A percentile compares a stretch with the other conserved stretches of the same genome.
These are phyloP conservation scores for Charina bottae DNA, from an alignment of 2,113 vertebrate species.

Conservation along the genomic window DNA sequence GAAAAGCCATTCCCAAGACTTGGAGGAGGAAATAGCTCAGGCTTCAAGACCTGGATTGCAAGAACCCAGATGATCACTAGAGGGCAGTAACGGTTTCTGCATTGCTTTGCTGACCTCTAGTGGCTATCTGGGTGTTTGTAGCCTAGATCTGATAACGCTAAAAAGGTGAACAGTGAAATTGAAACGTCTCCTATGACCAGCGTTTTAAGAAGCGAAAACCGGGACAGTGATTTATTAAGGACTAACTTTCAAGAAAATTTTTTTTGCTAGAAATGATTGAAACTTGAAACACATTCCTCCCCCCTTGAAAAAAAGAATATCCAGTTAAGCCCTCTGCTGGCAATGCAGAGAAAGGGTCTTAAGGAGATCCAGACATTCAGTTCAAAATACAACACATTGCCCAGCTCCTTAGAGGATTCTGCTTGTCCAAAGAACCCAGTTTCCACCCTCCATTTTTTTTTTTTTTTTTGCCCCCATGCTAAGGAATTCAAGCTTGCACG, in stretches of 20 bases:
- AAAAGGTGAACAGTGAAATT: too few relatives aligned
- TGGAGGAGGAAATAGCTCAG: not conserved
- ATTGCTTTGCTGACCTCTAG: too few relatives aligned
- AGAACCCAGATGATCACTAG: too few relatives aligned
- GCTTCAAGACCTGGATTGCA: too few relatives aligned
- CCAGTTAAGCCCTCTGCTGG: not conserved
- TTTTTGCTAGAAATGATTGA: too few relatives aligned
- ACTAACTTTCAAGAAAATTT: too few relatives aligned
- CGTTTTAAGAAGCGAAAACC: too few relatives aligned
- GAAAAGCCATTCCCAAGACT: not conserved
- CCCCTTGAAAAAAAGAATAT: not conserved
- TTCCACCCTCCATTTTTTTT: not conserved
- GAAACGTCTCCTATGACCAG: too few relatives aligned
- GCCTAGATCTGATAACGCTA: too few relatives aligned
- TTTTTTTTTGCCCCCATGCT: constrained; percentile 33
- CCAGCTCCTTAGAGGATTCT: not conserved
- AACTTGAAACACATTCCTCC: not conserved
- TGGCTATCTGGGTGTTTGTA: too few relatives aligned
- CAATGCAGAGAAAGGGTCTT: not conserved
- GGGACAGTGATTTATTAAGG: too few relatives aligned
- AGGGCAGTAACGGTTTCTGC: too few relatives aligned
- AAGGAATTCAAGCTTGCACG: constrained; percentile 52
- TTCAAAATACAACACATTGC: not conserved
- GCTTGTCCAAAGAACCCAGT: not conserved
- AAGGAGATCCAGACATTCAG: not conserved